These are phyloP conservation scores for Aepyceros melampus DNA, from an alignment of 2,113 vertebrate species.

Conservation along the genomic window DNA sequence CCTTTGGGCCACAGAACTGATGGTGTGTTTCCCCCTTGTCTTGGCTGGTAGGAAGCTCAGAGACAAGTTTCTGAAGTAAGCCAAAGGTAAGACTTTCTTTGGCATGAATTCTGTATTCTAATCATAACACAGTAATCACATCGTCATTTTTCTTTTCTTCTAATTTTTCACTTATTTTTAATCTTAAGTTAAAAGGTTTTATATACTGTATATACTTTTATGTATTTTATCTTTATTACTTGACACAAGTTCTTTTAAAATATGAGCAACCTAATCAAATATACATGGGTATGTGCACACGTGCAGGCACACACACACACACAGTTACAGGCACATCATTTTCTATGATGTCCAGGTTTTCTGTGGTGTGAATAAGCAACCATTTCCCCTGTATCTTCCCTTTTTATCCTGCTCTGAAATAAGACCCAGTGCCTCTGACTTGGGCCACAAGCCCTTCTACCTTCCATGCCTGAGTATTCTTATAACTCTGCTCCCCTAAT, in stretches of 20 bases:
- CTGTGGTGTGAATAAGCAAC: background rate
- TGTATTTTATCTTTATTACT: background rate
- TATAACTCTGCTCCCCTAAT: background rate
- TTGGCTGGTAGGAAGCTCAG: background rate
- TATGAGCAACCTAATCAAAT: background rate
- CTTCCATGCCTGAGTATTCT: background rate
- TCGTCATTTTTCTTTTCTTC: background rate
- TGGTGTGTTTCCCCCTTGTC: background rate
- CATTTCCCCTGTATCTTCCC: background rate
- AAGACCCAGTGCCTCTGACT: background rate
- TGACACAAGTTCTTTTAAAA: slow-evolving; percentile 1
- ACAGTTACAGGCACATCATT: background rate
- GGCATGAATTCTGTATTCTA: background rate
- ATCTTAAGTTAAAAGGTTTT: background rate
- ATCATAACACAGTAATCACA: background rate
- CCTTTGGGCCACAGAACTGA: background rate
- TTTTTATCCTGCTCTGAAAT: background rate
- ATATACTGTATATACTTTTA: background rate
- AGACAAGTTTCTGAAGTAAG: background rate
- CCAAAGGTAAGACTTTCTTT: background rate
- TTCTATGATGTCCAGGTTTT: background rate
- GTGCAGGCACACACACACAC: background rate
- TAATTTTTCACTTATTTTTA: background rate
- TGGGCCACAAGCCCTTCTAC: background rate
- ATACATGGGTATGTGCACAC: background rate